A percentile compares a stretch with the other conserved stretches of the same genome.
These are phyloP conservation scores for Hyaena hyaena DNA, from an alignment of 2,113 vertebrate genomes.

Conservation along the genomic window DNA sequence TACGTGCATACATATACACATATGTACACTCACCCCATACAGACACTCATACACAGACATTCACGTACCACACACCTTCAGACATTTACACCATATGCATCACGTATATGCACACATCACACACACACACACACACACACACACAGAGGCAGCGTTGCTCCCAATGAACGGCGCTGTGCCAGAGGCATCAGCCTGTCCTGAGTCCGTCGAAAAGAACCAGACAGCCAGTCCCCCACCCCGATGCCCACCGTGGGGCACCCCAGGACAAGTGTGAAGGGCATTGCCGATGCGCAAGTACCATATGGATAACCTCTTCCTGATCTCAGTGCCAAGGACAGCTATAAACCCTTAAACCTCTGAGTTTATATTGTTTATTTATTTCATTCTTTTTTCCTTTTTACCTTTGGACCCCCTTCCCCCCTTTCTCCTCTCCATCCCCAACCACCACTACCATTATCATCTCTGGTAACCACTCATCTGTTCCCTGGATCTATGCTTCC, in stretches of 20 bases:
- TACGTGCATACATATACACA: background rate
- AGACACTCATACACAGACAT: background rate
- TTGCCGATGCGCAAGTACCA: fast-evolving
- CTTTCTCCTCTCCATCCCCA: background rate
- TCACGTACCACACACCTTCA: background rate
- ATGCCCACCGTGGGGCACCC: background rate
- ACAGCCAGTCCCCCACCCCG: too few relatives aligned
- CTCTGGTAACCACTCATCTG: background rate
- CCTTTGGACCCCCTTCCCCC: background rate
- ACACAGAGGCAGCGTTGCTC: too few relatives aligned
- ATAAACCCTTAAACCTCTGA: background rate
- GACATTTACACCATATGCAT: background rate
- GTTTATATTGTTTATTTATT: background rate
- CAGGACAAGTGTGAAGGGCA: background rate
- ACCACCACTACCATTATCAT: background rate
- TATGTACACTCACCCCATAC: background rate
- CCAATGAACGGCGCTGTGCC: background rate
- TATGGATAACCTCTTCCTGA: fast-evolving
- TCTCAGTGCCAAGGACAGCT: background rate
- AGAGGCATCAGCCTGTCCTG: background rate
- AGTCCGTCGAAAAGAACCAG: background rate
- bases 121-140: background rate
- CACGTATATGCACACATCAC: background rate
- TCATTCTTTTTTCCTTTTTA: background rate
- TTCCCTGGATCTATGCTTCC: background rate